Percentiles rank a stretch among this genome's conserved stretches.
These are phyloP conservation scores for Eristalis intricaria DNA, from an alignment of 2,888 invertebrate genomes.

Conservation along the genomic window DNA sequence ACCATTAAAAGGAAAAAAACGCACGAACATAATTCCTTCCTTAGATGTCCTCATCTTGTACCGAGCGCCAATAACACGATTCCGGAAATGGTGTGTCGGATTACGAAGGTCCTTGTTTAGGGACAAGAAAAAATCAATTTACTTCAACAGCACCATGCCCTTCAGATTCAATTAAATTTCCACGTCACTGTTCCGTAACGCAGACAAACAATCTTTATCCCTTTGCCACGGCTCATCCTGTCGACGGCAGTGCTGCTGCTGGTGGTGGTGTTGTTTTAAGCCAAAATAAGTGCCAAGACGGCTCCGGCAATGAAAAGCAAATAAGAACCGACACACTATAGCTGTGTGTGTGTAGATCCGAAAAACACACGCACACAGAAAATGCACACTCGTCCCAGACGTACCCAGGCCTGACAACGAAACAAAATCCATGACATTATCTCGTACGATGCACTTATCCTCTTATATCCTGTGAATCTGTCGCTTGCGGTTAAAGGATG, in stretches of 20 bases:
- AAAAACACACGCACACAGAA: not conserved
- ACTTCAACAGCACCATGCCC: not conserved
- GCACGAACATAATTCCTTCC: no score
- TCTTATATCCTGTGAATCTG: constrained; percentile 70
- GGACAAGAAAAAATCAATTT: not conserved
- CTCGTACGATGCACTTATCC: constrained; percentile 70
- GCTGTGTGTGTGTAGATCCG: not conserved
- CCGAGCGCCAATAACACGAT: no score
- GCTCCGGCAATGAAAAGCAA: constrained; percentile 20
- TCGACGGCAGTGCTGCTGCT: not conserved
- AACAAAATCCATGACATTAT: constrained; percentile 69
- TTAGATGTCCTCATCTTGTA: no score
- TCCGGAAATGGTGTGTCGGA: not conserved
- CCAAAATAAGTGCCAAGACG: not conserved
- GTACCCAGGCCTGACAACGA: constrained; percentile 28
- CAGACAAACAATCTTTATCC: not conserved
- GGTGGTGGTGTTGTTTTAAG: not conserved
- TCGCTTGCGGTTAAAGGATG: constrained; percentile 69
- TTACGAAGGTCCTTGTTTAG: not conserved
- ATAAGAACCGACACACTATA: constrained; percentile 26
- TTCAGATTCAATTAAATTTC: not conserved
- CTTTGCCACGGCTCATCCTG: not conserved
- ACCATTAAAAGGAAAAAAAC: no score
- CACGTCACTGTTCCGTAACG: not conserved
- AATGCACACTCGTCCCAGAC: not conserved